Base-by-base conservation (phyloP, 2,797 vertebrate genomes). In the Megalops cyprinoides region DNA sequence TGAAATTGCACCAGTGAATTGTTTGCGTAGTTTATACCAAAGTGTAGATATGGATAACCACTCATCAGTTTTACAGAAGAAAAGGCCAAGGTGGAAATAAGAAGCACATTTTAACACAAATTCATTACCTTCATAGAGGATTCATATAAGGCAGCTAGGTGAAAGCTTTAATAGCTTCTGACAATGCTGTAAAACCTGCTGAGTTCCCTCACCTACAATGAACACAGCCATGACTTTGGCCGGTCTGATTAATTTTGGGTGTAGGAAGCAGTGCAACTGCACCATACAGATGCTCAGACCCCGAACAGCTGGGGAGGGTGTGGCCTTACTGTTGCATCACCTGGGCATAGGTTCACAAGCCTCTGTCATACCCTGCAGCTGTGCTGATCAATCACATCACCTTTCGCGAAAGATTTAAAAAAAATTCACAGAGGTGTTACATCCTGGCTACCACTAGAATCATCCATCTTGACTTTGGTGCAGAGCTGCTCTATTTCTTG, bases 301-400 rank as follows among this genome's bases (percentile, higher is more conserved):
- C 91, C 91, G 89, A 88, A 89, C 89, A 87, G 90, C 89, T 90
- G 87, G 90, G 89, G 89, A 92, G 89, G 90, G 91, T 89, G 85
- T 42, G 86, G 88, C 91, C 93, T 92, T n/a, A n/a, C n/a, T n/a
- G n/a, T n/a, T 92, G 93, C 93, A 91, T 92, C 85, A 87, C n/a
- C 5, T 8, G 4, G n/a, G 56, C n/a, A n/a, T 25, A 58, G 56
- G 20, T 34, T 31, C 28, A 34, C 55, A n/a, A 58, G 73, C 55
- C 53, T 37, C 58, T 76, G 34, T 73, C n/a, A 55, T 14, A 65
- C 28, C 58, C 46, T 85, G 89, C 90, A 89, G 90, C 92, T 77
- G 84, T 79, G 84, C 91, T 94, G 94, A 95, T 94, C 93, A 93
- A 95, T 95, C 91, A 89, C 86, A 93, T 90, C 86, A 86, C 89